Conservation (phyloP, 2,888 invertebrate genomes). For the Oasisia sp. region DNA sequence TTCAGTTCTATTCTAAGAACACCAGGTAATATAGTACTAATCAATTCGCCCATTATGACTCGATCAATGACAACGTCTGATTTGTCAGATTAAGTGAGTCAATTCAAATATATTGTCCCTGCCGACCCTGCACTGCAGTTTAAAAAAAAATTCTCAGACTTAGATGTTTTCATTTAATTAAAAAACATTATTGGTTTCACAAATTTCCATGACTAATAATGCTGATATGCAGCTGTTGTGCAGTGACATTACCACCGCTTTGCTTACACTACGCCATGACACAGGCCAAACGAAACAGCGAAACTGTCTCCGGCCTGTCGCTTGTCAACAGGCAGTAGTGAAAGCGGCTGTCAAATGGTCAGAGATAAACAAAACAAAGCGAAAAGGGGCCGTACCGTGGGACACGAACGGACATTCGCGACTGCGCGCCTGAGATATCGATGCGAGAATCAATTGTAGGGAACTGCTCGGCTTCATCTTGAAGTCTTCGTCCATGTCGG, state of each 20-base stretch:
- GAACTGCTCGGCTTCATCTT: constrained; percentile 20
- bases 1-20: too few species aligned
- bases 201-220: too few species aligned
- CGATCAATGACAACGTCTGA: too few species aligned
- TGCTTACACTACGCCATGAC: not conserved
- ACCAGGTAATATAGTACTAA: too few species aligned
- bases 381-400: not conserved
- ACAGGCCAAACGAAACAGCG: not conserved
- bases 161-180: too few species aligned
- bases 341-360: not conserved
- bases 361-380: not conserved
- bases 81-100: too few species aligned
- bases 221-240: not conserved
- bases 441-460: constrained; percentile 8
- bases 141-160: too few species aligned
- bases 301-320: not conserved
- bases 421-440: constrained; percentile 17
- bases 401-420: not conserved
- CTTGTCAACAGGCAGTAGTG: not conserved
- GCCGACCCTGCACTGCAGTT: too few species aligned
- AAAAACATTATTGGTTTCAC: too few species aligned
- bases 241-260: not conserved
- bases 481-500: not conserved
- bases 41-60: too few species aligned
- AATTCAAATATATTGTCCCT: too few species aligned